Evolutionary conservation across 2,797 vertebrate genomes (phyloP).

Genomic region (Sciaenops ocellatus): DNA sequence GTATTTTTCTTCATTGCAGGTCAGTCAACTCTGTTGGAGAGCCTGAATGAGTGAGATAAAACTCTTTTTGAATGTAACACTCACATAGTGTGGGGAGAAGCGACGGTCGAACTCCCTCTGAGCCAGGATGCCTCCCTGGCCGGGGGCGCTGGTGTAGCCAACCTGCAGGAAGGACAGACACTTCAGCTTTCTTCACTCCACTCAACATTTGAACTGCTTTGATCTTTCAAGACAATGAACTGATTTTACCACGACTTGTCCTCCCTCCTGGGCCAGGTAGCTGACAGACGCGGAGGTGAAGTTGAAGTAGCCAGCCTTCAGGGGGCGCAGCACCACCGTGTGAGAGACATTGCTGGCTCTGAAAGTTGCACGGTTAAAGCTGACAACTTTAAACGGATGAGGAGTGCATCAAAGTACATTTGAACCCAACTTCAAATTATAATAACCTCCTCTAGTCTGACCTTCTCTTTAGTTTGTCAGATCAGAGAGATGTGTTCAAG

Average conservation of each 20-base stretch:
- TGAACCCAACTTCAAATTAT: background rate
- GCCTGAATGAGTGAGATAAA: background rate
- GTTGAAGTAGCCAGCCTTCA: conserved; percentile 97
- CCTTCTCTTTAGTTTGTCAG: background rate
- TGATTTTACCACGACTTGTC: conserved; percentile 91
- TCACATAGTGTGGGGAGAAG: conserved; percentile 97
- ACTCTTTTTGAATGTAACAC: conserved; percentile 57
- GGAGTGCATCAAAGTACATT: background rate
- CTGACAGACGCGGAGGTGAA: conserved; percentile 96
- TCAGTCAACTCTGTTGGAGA: background rate
- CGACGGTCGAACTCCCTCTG: conserved; percentile 96
- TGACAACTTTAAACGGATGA: conserved; percentile 18
- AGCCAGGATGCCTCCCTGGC: conserved; percentile 96
- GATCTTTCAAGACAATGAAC: background rate
- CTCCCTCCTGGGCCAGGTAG: conserved; percentile 94
- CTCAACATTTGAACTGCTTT: rapidly evolving
- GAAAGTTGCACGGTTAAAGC: conserved; percentile 77
- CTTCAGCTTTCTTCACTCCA: background rate
- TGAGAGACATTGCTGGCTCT: conserved; percentile 97
- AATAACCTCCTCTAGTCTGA: background rate
- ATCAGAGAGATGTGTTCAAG: background rate
- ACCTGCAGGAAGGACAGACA: conserved; percentile 78
- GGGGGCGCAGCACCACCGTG: conserved; percentile 94
- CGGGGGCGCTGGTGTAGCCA: conserved; percentile 95
- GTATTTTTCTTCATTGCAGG: background rate